Evolutionary conservation across 2,113 vertebrate species (phyloP), one percentile per base, ranked within the genome.

Genomic region (Oreotragus oreotragus): DNA sequence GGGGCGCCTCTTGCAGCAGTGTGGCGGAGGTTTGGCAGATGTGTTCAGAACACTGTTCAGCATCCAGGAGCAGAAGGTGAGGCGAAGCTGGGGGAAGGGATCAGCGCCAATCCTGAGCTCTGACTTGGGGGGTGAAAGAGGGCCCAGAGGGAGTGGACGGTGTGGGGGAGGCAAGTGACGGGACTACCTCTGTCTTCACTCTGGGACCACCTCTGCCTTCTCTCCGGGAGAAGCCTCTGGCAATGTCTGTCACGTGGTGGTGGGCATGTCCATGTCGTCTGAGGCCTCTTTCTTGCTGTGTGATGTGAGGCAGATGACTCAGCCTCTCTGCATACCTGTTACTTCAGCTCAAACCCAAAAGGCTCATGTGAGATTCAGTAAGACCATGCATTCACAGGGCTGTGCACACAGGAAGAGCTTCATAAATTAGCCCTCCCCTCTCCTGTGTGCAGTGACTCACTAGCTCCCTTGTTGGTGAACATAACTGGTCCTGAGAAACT

Each of bases 231-330:
- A 53, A 79, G 62, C 73, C 77, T 17, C 19, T 88, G 51, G 57
- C 33, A 53, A 2, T 5, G 2, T 6, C 83, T 3, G 1, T 8
- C 7, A 4, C 4, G 0, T 2, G 15, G 19, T 2, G 13, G 57
- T 39, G 8, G 79, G n/a, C 66, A 17, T 6, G 39, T 11, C 57
- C 0, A 0, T 3, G 21, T 76, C 39, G 3, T 79, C 49, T 51
- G 7, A 47, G 36, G 0, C 53, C 62, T 33, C 51, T 55, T 36
- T n/a, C n/a, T 33, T 9, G 33, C 84, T 73, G 16, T 19, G 55
- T 58, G n/a, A 47, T 1, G 0, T 60, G 83, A 53, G 49, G 43
- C 14, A 47, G 47, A 7, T 43, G 85, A 30, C 10, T 27, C 49
- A 70, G 2, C 45, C 17, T 77, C 70, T 51, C 45, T n/a, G 19